Evolutionary conservation across 37 sponge, comb jelly and placozoan genomes (phyloP).

Genomic region (Diacarnus erythraeanus): DNA sequence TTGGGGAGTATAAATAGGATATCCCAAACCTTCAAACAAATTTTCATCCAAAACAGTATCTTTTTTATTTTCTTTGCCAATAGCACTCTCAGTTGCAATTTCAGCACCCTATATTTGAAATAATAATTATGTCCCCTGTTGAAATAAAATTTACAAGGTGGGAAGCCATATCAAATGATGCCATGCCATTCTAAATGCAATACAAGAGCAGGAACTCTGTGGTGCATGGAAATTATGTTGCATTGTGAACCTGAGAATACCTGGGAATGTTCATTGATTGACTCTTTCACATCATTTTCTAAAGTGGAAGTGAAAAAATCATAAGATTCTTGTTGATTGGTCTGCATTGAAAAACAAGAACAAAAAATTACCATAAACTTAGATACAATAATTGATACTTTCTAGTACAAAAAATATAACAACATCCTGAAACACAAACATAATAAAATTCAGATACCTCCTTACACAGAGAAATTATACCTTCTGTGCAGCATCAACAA

Average conservation of each 20-base stretch:
- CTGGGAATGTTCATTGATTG: too few relatives aligned
- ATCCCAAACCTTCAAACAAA: neutral
- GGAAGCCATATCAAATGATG: neutral
- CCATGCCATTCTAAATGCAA: neutral
- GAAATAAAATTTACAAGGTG: too few relatives aligned
- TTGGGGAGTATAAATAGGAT: conserved; percentile 39
- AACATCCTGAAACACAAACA: neutral
- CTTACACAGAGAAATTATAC: neutral
- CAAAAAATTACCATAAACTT: neutral
- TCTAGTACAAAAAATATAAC: neutral
- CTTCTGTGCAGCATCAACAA: neutral
- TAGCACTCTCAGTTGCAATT: neutral
- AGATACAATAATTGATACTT: neutral
- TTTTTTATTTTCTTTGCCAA: neutral
- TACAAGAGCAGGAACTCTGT: too few relatives aligned
- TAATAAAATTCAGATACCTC: neutral
- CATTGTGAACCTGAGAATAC: too few relatives aligned
- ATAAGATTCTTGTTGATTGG: conserved; percentile 21
- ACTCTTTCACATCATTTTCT: neutral
- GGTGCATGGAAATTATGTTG: too few relatives aligned
- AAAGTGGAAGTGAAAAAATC: conserved; percentile 61
- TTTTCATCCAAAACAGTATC: neutral
- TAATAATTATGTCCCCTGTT: too few relatives aligned
- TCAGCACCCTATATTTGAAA: neutral
- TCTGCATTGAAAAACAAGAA: conserved; percentile 9